These are phyloP conservation scores for Nasonia longicornis DNA, from an alignment of 1,140 invertebrate species.

Conservation along the genomic window DNA sequence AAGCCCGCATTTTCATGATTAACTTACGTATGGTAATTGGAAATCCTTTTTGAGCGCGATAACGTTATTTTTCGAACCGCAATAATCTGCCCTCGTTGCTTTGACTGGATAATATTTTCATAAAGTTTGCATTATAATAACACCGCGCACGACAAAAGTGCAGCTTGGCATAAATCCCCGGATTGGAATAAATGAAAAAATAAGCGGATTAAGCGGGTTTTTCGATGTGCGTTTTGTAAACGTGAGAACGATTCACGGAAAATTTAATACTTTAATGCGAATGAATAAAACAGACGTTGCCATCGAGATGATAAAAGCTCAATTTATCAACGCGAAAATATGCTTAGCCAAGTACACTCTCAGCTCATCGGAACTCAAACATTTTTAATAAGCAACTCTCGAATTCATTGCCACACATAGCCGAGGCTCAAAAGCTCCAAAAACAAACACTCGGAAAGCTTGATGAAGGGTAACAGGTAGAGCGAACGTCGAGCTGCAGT, in stretches of 20 bases:
- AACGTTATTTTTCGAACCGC: constrained; percentile 5
- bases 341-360: no score
- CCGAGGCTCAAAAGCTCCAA: not conserved
- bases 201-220: not conserved
- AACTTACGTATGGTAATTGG: not conserved
- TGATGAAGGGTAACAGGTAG: constrained; percentile 20
- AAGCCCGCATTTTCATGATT: not conserved
- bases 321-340: no score
- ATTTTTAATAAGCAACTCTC: no score
- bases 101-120: constrained; percentile 15
- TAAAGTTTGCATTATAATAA: constrained; percentile 4
- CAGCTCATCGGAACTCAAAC: no score
- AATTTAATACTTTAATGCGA: no score
- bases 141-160: not conserved
- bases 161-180: not conserved
- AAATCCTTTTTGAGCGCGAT: not conserved
- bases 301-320: no score
- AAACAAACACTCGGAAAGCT: not conserved
- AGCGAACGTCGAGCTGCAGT: not conserved
- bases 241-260: not conserved
- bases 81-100: not conserved
- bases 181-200: constrained; percentile 7
- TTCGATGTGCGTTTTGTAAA: not conserved
- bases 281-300: no score
- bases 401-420: no score